phyloP scores from a whole-genome alignment of 2,797 vertebrate species.

The Myripristis murdjan region DNA sequence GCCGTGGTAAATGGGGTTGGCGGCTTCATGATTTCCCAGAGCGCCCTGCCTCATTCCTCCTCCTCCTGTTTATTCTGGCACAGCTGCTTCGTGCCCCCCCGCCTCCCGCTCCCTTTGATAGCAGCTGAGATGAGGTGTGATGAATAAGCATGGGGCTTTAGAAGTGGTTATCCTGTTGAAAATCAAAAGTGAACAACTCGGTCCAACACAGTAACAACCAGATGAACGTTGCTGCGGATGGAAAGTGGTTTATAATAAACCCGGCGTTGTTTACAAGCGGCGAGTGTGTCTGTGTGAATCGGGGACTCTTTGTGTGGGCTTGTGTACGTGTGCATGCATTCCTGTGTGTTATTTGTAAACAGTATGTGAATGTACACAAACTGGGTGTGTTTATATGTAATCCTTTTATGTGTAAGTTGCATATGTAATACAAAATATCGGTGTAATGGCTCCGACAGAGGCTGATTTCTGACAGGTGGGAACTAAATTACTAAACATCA shows the following conservation, averaged over 20 bases:
- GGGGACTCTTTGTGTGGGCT: slow-evolving; percentile 4
- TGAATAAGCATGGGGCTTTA: not conserved
- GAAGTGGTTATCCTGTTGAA: no score
- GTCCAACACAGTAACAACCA: not conserved
- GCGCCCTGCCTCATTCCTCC: not conserved
- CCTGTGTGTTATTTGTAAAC: no score
- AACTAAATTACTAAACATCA: no score
- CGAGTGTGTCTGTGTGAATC: not conserved
- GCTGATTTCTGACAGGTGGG: no score
- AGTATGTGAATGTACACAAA: not conserved
- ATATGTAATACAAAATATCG: no score
- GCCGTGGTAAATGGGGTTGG: not conserved
- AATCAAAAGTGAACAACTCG: no score
- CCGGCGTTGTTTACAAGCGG: not conserved
- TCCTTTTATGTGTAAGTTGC: no score
- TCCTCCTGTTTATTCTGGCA: not conserved
- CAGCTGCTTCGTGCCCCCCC: not conserved
- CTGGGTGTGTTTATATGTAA: not conserved
- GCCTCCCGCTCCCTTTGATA: not conserved
- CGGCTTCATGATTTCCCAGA: not conserved
- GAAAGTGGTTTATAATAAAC: not conserved
- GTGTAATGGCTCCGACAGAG: no score
- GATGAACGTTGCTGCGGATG: not conserved
- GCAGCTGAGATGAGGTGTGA: not conserved
- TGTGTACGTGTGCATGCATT: not conserved